These are phyloP conservation scores for Pithys albifrons DNA, from an alignment of 2,113 vertebrate species.

Conservation along the genomic window DNA sequence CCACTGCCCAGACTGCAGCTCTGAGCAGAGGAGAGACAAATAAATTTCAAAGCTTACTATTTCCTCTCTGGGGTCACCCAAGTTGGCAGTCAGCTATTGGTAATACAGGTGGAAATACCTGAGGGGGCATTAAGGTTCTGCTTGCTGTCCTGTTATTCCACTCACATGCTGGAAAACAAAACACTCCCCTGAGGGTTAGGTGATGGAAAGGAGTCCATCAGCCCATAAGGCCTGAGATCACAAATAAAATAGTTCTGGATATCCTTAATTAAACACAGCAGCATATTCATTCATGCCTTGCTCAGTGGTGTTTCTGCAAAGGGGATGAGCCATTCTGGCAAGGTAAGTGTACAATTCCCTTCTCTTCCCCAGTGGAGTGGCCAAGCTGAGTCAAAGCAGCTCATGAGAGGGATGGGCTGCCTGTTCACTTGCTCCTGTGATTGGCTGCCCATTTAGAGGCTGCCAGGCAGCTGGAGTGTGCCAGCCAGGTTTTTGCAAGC, in stretches of 20 bases:
- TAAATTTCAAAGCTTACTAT: background rate
- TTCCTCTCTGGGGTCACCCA: background rate
- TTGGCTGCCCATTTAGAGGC: background rate
- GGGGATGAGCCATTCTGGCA: background rate
- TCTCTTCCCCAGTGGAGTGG: background rate
- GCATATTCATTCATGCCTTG: background rate
- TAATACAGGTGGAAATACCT: background rate
- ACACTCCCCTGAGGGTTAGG: background rate
- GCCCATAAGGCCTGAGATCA: background rate
- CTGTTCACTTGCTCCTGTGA: background rate
- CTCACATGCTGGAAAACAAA: background rate
- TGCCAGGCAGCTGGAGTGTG: constrained; percentile 6
- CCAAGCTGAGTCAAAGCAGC: background rate
- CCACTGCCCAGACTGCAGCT: background rate
- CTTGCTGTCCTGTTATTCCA: background rate
- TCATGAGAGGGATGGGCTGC: constrained; percentile 8
- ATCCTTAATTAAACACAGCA: background rate
- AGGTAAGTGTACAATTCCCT: background rate
- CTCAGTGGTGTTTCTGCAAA: background rate
- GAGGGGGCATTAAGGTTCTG: background rate
- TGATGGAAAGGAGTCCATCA: background rate
- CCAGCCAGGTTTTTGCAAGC: constrained; percentile 9
- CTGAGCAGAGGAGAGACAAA: background rate
- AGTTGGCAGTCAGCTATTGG: background rate
- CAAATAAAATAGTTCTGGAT: background rate